Evolutionary conservation across 2,797 vertebrate genomes (phyloP), one percentile per base, ranked within the genome.

Genomic region (Chiloscyllium punctatum): DNA sequence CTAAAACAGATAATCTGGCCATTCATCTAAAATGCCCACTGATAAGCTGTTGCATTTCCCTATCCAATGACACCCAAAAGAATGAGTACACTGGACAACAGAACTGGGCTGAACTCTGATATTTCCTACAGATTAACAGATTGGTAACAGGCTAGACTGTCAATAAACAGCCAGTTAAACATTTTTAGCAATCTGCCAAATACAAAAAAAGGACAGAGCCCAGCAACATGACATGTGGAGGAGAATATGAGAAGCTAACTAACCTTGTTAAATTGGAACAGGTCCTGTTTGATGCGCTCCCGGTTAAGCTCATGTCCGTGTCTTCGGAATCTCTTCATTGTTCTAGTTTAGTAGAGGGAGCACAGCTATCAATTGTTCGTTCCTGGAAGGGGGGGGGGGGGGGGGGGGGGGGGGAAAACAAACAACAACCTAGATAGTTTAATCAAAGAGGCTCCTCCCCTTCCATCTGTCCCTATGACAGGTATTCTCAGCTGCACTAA

Each of bases 231-330:
- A 21, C 6, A 57, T 96, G 42, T 48, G 42, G 42, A 96, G 96
- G 87, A 86, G 7, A 95, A 96, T 90, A 9, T 95, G 96, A 23
- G 8, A 2, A 2, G 91, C 57, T 66, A 33, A 42, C 0, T 0
- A 96, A 98, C 99, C 99, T 99, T 99, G 97, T 98, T 99, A 95
- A 99, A 99, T 96, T 99, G 98, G 97, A 98, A 99, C 95, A 99
- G 98, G 96, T 99, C 99, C 0, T 98, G 98, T 97, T 99, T 99
- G 57, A 99, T 98, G 95, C 98, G 97, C 96, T 99, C 99, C 97
- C 98, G 97, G 2, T 98, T 98, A 96, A 98, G 98, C 96, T 99
- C 99, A 0, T 99, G 98, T 72, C 99, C 99, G 0, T 99, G 97
- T 96, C 99, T 98, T 96, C 98, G 98, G 97, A 99, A 99, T 96